These are phyloP conservation scores for Chymomyza costata DNA, from an alignment of 1,140 invertebrate species.

Conservation along the genomic window DNA sequence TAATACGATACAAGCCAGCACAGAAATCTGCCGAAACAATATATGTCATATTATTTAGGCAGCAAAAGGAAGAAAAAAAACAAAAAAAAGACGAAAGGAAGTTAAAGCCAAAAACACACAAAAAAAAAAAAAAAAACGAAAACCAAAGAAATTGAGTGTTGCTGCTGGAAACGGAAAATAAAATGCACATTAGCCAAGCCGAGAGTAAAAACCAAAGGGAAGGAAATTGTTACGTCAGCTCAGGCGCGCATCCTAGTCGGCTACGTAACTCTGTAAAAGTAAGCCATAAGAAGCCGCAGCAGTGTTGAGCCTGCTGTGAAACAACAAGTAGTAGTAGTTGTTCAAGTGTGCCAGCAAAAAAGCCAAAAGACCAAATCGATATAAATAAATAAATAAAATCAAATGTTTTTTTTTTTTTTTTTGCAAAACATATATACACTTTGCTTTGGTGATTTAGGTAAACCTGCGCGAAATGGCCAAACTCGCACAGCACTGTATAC, in stretches of 20 bases:
- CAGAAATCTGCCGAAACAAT: slow-evolving; percentile 60
- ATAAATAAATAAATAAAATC: slow-evolving; percentile 68
- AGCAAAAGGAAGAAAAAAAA: too few species aligned
- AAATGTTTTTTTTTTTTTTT: slow-evolving; percentile 45
- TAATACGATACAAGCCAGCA: not conserved
- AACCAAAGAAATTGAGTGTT: slow-evolving; percentile 60
- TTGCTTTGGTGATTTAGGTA: slow-evolving; percentile 33
- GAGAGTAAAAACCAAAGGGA: slow-evolving; percentile 25
- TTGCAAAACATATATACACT: slow-evolving; percentile 50
- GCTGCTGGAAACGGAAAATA: slow-evolving; percentile 57
- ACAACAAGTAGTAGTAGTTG: slow-evolving; percentile 6
- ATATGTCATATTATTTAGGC: slow-evolving; percentile 52
- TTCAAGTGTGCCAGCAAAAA: slow-evolving; percentile 15
- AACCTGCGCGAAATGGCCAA: slow-evolving; percentile 17
- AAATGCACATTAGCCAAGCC: slow-evolving; percentile 64
- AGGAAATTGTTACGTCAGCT: slow-evolving; percentile 58
- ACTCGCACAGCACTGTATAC: slow-evolving; percentile 27
- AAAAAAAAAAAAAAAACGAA: slow-evolving; percentile 37
- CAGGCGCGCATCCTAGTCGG: slow-evolving; percentile 6
- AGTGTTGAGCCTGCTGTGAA: too few species aligned
- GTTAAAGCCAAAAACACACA: slow-evolving; percentile 20
- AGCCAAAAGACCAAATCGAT: slow-evolving; percentile 46
- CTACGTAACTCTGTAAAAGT: slow-evolving; percentile 4
- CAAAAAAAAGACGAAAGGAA: not conserved
- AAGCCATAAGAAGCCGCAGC: slow-evolving; percentile 5